Evolutionary conservation across 2,888 invertebrate species (phyloP).

Genomic region (Cephalotes varians): DNA sequence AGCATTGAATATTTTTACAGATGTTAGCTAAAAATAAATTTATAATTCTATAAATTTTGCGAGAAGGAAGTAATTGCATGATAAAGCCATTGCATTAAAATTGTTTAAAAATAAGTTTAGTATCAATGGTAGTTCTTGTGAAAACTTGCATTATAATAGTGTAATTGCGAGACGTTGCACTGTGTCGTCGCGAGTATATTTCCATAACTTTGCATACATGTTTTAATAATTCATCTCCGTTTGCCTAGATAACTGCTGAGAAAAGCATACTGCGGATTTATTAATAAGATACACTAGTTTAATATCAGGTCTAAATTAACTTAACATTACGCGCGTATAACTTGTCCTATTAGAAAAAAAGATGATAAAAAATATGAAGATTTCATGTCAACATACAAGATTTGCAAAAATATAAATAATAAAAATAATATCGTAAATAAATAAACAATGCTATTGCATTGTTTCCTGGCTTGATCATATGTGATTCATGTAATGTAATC

Average conservation of each 20-base stretch:
- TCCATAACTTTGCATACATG: constrained; percentile 85
- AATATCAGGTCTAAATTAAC: constrained; percentile 59
- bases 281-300: constrained; percentile 58
- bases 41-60: constrained; percentile 10
- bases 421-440: background rate
- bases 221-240: constrained; percentile 82
- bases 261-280: constrained; percentile 52
- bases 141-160: constrained; percentile 75
- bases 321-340: constrained; percentile 16
- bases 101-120: constrained; percentile 37
- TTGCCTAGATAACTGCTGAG: constrained; percentile 57
- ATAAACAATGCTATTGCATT: background rate
- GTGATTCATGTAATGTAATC: background rate
- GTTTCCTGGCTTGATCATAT: background rate
- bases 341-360: constrained; percentile 14
- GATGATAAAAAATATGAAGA: background rate
- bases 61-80: constrained; percentile 17
- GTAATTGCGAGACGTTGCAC: constrained; percentile 74
- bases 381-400: background rate
- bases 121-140: constrained; percentile 40
- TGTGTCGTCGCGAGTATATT: constrained; percentile 82
- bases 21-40: constrained; percentile 36
- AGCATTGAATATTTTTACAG: constrained; percentile 10
- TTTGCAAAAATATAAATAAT: background rate
- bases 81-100: constrained; percentile 3